Conservation (phyloP, 1,140 invertebrate species). For the Bombus balteatus region DNA sequence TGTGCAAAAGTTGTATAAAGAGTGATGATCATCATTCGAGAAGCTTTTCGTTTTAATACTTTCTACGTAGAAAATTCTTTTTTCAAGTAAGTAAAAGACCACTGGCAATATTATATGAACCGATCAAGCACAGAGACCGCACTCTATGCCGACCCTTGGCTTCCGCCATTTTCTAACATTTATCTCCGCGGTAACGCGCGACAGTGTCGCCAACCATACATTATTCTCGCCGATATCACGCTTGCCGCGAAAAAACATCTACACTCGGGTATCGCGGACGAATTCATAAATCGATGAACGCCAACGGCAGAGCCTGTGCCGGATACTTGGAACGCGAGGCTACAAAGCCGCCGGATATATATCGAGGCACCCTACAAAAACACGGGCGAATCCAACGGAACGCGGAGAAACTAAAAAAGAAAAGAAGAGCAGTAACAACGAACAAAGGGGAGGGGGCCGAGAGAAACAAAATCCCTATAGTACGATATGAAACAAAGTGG, state of each 20-base stretch:
- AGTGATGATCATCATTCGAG: too few relatives aligned
- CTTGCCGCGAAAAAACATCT: conserved; percentile 21
- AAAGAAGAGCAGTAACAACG: neutral
- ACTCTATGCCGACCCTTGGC: too few relatives aligned
- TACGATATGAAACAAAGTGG: conserved; percentile 11
- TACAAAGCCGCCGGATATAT: conserved; percentile 22
- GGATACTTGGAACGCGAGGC: conserved; percentile 17
- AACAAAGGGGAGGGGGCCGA: neutral
- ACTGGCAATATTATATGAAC: neutral
- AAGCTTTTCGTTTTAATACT: too few relatives aligned
- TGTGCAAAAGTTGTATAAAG: too few relatives aligned
- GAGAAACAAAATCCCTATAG: neutral
- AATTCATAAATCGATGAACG: conserved; percentile 47
- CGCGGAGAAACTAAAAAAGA: neutral
- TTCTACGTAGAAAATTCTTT: too few relatives aligned
- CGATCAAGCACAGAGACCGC: neutral
- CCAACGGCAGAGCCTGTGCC: conserved; percentile 14
- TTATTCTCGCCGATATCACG: conserved; percentile 4
- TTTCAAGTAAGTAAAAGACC: neutral
- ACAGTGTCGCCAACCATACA: conserved; percentile 23
- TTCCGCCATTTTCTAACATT: conserved; percentile 1
- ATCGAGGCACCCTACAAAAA: neutral
- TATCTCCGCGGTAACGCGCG: neutral
- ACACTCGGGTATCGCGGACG: conserved; percentile 12
- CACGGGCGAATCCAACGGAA: neutral